phyloP scores from a whole-genome alignment of 2,113 vertebrate genomes.

The Macrotus californicus region DNA sequence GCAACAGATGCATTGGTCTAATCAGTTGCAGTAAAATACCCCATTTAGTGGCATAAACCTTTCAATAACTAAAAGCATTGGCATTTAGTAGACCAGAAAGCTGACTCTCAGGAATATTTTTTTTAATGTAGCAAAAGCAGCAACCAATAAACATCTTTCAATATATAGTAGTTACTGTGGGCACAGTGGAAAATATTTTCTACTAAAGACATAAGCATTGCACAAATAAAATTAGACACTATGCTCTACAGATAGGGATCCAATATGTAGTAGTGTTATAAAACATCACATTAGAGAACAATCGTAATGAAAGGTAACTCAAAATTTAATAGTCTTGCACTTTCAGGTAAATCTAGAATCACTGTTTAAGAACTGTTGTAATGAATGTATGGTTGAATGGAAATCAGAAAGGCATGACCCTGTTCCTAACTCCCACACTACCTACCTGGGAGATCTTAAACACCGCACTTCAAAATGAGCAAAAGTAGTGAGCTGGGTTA shows the following conservation, averaged over 20 bases:
- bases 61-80: constrained; percentile 43
- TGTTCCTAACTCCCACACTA: background rate
- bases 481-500: background rate
- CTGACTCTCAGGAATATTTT: background rate
- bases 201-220: background rate
- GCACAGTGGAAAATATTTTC: constrained; percentile 1
- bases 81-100: constrained; percentile 41
- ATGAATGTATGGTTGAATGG: background rate
- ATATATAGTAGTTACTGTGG: background rate
- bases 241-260: background rate
- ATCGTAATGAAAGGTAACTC: background rate
- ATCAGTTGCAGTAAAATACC: constrained; percentile 58
- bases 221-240: background rate
- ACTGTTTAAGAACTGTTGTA: background rate
- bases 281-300: background rate
- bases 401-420: background rate
- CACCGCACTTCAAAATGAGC: background rate
- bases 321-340: background rate
- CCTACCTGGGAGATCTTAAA: background rate
- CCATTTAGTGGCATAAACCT: constrained; percentile 56
- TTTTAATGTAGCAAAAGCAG: constrained; percentile 26
- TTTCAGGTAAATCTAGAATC: background rate
- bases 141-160: background rate
- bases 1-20: constrained; percentile 60
- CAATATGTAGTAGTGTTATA: background rate